Conservation (phyloP, 2,797 vertebrate genomes). For the Antennarius maculatus region DNA sequence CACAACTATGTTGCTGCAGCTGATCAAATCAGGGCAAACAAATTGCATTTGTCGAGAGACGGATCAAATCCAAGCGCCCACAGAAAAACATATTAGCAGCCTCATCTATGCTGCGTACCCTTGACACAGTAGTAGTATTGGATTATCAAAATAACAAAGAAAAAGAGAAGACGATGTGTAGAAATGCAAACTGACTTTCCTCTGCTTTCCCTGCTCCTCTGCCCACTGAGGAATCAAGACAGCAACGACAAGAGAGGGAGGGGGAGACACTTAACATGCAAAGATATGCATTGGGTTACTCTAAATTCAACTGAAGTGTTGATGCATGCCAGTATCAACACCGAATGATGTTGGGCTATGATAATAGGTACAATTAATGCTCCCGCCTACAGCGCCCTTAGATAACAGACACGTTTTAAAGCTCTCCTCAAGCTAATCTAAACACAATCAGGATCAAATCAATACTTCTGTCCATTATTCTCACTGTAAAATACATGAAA, state of each 20-base stretch:
- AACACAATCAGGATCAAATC: conserved; percentile 49
- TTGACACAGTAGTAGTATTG: conserved; percentile 77
- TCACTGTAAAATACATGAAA: conserved; percentile 50
- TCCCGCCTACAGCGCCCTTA: conserved; percentile 39
- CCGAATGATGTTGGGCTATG: conserved; percentile 18
- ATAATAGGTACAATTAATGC: conserved; percentile 48
- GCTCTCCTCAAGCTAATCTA: conserved; percentile 39
- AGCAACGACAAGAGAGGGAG: conserved; percentile 21
- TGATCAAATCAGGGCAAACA: conserved; percentile 94
- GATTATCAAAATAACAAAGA: conserved; percentile 76
- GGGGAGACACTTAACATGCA: conserved; percentile 33
- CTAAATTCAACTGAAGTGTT: conserved; percentile 40
- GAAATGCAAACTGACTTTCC: conserved; percentile 72
- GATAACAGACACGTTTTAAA: conserved; percentile 41
- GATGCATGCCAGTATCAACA: conserved; percentile 54
- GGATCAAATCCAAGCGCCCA: conserved; percentile 86
- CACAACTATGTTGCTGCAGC: conserved; percentile 87
- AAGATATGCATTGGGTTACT: conserved; percentile 58
- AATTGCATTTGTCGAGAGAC: conserved; percentile 92
- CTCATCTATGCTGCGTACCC: conserved; percentile 82
- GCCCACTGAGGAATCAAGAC: conserved; percentile 40
- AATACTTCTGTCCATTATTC: conserved; percentile 49
- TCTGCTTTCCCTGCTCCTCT: conserved; percentile 46
- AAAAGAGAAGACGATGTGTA: conserved; percentile 58
- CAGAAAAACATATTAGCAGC: conserved; percentile 93